Base-by-base conservation (phyloP, 1,140 invertebrate species). In the Caenorhabditis elegans region DNA sequence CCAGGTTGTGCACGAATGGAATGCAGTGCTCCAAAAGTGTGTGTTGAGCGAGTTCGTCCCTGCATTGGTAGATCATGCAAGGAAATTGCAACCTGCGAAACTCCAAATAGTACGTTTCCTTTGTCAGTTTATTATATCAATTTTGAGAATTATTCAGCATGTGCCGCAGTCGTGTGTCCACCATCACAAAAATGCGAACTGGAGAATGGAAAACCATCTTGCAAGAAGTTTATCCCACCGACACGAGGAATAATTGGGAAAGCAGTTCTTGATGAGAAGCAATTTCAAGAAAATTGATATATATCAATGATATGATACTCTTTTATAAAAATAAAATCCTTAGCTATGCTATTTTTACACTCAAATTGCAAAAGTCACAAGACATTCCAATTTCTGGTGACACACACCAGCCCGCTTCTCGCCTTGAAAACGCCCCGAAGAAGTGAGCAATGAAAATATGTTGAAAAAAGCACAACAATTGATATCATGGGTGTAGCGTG, bases 21-120 rank as follows among this genome's bases (percentile, higher is more conserved):
- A 22, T 70, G 60, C 34, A 36, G 39, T 22, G 34, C 60, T 11
- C 60, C 60, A 2, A 15, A 70, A 70, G 31, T 70, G 1, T 70
- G 60, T 24, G 60, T 70, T 0, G 60, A 70, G 22, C 60, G 60
- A 10, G 60, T 70, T 3, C 60, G 60, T 19, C 60, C 60, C 0
- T 70, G 60, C n/a, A 70, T 70, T 39, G 60, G 60, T 10, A 70
- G 60, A 39, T 39, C 60, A 2, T 70, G 60, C 10, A 70, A 70
- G 13, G 19, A 70, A 70, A 70, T 70, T n/a, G 31, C 60, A 17
- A 70, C 60, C 0, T 70, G 60, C 22, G 60, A 70, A 39, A 70
- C 60, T 10, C 60, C 60, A 0, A 70, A 70, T 28, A 70, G 60
- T 70, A 24, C 19, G 31, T 22, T 39, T 10, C 10, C 15, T 22